Percentiles rank a stretch among this genome's conserved stretches.
Conservation (phyloP, 2,113 vertebrate species). For the Columba janthina region DNA sequence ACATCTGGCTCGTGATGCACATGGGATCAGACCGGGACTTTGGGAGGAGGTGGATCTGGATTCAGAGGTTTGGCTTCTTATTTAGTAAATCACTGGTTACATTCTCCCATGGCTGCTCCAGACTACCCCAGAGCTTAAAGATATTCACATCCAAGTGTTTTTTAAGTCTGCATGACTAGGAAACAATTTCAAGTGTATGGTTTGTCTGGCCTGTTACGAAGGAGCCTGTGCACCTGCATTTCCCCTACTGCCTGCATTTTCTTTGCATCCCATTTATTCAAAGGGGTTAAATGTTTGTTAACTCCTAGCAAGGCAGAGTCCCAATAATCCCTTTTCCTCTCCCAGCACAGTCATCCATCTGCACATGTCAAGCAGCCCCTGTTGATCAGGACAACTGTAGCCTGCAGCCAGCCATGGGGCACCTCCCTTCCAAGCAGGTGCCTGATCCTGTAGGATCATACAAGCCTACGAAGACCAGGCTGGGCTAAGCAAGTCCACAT, state of each 20-base stretch:
- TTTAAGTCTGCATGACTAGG: neutral
- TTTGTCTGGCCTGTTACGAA: neutral
- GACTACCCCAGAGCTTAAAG: constrained; percentile 19
- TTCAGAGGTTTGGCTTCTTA: constrained; percentile 40
- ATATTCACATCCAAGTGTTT: neutral
- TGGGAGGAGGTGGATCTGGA: constrained; percentile 40
- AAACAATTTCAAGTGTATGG: neutral
- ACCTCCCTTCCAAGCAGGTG: neutral
- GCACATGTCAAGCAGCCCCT: neutral
- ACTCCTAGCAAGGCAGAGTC: neutral
- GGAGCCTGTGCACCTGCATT: neutral
- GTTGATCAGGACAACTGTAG: neutral
- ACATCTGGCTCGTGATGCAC: constrained; percentile 12
- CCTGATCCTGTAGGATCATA: accelerated
- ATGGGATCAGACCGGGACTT: neutral
- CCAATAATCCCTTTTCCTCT: neutral
- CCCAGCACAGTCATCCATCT: accelerated
- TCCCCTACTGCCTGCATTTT: neutral
- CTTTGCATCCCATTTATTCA: neutral
- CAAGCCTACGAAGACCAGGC: too few species aligned
- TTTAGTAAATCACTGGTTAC: constrained; percentile 30
- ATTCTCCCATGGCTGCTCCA: constrained; percentile 46
- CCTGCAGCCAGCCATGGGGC: neutral
- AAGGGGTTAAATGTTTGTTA: neutral
- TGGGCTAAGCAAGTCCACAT: neutral